Percentiles rank a stretch among this genome's conserved stretches.
Conservation (phyloP, 2,113 vertebrate species). For the Henicopernis longicauda region DNA sequence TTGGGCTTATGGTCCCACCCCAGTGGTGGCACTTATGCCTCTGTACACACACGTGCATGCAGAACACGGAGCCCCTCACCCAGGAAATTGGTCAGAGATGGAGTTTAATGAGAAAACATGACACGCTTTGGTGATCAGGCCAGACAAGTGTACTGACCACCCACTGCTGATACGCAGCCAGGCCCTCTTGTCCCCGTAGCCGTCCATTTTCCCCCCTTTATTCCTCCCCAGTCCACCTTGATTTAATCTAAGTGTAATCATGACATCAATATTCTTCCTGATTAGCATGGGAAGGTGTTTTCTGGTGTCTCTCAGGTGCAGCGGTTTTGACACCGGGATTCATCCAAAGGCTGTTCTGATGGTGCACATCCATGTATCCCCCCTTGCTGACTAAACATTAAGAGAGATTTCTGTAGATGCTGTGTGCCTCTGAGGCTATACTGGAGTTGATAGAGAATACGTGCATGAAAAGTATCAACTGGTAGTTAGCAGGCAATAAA, state of each 20-base stretch:
- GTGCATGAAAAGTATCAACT: background rate
- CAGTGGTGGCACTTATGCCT: background rate
- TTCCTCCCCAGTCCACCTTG: background rate
- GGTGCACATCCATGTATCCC: fast-evolving
- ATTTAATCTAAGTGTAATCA: background rate
- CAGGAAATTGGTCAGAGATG: background rate
- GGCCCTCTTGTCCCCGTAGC: background rate
- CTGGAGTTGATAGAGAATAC: background rate
- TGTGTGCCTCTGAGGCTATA: background rate
- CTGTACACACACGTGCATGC: fast-evolving
- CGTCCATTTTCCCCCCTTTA: background rate
- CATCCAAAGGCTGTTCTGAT: background rate
- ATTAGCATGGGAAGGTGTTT: background rate
- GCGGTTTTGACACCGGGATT: background rate
- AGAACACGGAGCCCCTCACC: background rate
- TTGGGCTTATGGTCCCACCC: background rate
- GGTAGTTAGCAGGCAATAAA: background rate
- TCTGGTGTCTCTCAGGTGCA: background rate
- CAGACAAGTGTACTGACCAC: background rate
- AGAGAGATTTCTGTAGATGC: background rate
- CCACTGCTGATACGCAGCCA: fast-evolving
- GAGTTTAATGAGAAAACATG: background rate
- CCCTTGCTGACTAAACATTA: background rate
- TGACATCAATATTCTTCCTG: background rate
- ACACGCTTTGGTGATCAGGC: background rate